A percentile compares a stretch with the other conserved stretches of the same genome.
These are phyloP conservation scores for Tetanocera ferruginea DNA, from an alignment of 2,888 invertebrate genomes.

Conservation along the genomic window DNA sequence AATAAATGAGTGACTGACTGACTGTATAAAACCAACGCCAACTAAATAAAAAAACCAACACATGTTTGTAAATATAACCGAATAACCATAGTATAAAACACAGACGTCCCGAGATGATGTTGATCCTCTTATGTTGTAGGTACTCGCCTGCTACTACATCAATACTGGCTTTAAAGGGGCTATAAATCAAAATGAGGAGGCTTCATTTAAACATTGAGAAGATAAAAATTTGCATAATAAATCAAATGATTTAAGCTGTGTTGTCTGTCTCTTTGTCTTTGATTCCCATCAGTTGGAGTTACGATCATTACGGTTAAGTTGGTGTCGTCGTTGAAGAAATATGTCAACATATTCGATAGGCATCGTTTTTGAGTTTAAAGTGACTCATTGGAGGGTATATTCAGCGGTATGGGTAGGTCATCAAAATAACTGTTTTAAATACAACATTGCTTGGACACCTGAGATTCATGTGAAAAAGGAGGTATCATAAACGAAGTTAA, in stretches of 20 bases:
- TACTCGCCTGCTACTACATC: neutral
- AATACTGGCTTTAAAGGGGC: neutral
- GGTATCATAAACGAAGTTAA: too few species aligned
- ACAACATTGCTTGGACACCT: too few species aligned
- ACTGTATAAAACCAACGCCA: constrained; percentile 4
- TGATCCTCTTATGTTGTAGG: neutral
- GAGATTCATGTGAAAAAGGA: too few species aligned
- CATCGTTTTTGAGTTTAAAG: neutral
- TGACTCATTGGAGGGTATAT: neutral
- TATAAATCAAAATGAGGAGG: constrained; percentile 25
- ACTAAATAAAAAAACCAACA: neutral
- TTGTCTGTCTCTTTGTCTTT: constrained; percentile 27
- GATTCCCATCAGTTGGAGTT: constrained; percentile 3
- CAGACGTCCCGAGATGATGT: neutral
- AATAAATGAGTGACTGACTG: constrained; percentile 42
- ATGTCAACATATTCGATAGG: constrained; percentile 16
- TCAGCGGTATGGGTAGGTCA: too few species aligned
- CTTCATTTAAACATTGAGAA: constrained; percentile 13
- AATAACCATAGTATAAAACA: constrained; percentile 1
- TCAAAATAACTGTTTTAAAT: too few species aligned
- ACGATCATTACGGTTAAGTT: neutral
- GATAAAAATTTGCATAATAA: constrained; percentile 60
- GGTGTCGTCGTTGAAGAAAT: neutral
- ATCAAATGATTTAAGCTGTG: constrained; percentile 51
- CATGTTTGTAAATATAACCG: neutral